A percentile compares a stretch with the other conserved stretches of the same genome.
phyloP scores from a whole-genome alignment of 2,888 invertebrate genomes.

The Trissolcus brochymenae region DNA sequence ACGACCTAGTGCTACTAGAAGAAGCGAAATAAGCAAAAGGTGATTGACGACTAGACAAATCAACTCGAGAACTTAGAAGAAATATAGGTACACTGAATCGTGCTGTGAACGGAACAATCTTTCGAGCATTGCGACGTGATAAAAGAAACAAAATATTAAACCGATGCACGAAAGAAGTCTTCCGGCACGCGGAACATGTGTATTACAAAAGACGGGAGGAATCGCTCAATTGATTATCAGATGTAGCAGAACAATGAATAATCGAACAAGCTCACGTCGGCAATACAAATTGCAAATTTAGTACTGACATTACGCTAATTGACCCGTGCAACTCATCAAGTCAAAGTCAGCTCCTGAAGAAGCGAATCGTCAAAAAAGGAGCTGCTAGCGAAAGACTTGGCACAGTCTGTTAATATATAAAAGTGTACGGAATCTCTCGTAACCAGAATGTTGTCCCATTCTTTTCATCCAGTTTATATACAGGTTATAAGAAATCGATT shows the following conservation, averaged over 20 bases:
- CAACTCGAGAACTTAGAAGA: constrained; percentile 52
- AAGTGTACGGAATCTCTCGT: constrained; percentile 26
- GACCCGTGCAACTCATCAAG: constrained; percentile 24
- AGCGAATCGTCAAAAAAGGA: constrained; percentile 23
- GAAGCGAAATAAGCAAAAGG: constrained; percentile 70
- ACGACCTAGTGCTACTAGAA: constrained; percentile 85
- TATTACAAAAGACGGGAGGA: constrained; percentile 26
- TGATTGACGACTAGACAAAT: constrained; percentile 47
- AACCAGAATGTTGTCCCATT: constrained; percentile 10
- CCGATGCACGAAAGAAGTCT: constrained; percentile 53
- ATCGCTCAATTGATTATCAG: constrained; percentile 51
- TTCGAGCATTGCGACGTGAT: constrained; percentile 62
- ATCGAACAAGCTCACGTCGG: constrained; percentile 46
- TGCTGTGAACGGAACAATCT: constrained; percentile 67
- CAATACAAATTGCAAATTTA: constrained; percentile 44
- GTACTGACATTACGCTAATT: constrained; percentile 41
- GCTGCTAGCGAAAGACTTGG: constrained; percentile 32
- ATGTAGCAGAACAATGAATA: constrained; percentile 43
- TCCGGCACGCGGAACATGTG: constrained; percentile 39
- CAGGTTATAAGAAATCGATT: neutral
- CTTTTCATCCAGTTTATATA: constrained; percentile 37
- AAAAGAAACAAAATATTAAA: constrained; percentile 19
- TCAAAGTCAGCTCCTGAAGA: constrained; percentile 23
- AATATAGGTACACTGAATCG: constrained; percentile 57
- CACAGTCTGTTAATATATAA: constrained; percentile 37